Evolutionary conservation across 2,113 vertebrate genomes (phyloP).

Genomic region (Pimephales promelas): DNA sequence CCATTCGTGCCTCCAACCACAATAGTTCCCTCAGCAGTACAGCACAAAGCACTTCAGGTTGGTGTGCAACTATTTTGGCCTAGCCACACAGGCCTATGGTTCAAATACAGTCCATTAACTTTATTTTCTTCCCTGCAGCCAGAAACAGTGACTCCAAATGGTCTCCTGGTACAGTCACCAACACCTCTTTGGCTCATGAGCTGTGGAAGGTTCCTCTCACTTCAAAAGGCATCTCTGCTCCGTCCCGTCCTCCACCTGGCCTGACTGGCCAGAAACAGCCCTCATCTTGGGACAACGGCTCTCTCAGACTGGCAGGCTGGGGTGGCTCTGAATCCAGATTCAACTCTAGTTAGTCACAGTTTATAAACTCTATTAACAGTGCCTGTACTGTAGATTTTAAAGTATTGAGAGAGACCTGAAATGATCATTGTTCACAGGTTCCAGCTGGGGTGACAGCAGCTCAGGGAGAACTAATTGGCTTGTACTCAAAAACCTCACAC

Average conservation of each 20-base stretch:
- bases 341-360: constrained; percentile 85
- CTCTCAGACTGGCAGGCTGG: constrained; percentile 90
- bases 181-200: constrained; percentile 98
- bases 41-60: constrained; percentile 99
- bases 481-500: constrained; percentile 99
- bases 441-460: constrained; percentile 96
- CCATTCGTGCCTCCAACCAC: constrained; percentile 99
- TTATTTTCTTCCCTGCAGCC: constrained; percentile 74
- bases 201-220: constrained; percentile 99
- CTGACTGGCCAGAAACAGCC: constrained; percentile 94
- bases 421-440: constrained; percentile 74
- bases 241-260: constrained; percentile 95
- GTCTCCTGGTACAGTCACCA: constrained; percentile 94
- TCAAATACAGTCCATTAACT: neutral
- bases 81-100: constrained; percentile 42
- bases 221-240: constrained; percentile 92
- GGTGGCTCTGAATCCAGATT: constrained; percentile 91
- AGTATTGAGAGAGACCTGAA: neutral
- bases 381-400: neutral
- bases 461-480: constrained; percentile 99
- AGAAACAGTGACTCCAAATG: constrained; percentile 99
- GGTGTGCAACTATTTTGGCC: neutral
- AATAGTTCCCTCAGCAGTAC: constrained; percentile 99
- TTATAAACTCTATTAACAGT: neutral
- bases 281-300: constrained; percentile 89